A percentile compares a stretch with the other conserved stretches of the same genome.
These are phyloP conservation scores for Pterostichus madidus DNA, from an alignment of 2,888 invertebrate genomes.

Conservation along the genomic window DNA sequence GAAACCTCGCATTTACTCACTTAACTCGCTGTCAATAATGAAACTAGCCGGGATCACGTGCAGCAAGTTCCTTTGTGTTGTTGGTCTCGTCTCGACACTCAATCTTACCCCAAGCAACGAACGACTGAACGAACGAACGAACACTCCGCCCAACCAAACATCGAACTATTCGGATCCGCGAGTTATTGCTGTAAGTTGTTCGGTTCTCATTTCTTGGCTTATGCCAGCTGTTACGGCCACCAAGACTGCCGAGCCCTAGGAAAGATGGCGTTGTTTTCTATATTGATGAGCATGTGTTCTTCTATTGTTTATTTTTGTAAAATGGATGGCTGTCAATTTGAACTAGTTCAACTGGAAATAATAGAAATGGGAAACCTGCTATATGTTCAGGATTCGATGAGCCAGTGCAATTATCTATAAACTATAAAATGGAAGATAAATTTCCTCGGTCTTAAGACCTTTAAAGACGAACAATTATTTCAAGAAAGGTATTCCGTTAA, in stretches of 20 bases:
- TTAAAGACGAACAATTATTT: neutral
- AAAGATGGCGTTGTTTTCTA: conserved; percentile 30
- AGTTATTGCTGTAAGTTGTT: conserved; percentile 49
- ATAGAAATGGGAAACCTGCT: neutral
- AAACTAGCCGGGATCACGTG: conserved; percentile 53
- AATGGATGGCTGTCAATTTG: conserved; percentile 15
- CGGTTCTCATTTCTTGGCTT: conserved; percentile 44
- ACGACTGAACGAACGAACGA: neutral
- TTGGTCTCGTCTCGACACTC: conserved; percentile 49
- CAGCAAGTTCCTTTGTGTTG: conserved; percentile 46
- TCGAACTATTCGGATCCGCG: conserved; percentile 9
- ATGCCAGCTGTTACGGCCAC: conserved; percentile 36
- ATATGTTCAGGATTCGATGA: neutral
- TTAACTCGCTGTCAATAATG: conserved; percentile 55
- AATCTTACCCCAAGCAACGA: conserved; percentile 25
- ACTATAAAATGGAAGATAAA: conserved; percentile 24
- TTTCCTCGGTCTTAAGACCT: neutral
- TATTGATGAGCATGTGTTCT: conserved; percentile 37
- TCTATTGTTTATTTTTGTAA: conserved; percentile 33
- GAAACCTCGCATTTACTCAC: conserved; percentile 28
- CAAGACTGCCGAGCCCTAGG: neutral
- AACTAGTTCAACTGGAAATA: conserved; percentile 29
- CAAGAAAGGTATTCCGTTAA: neutral
- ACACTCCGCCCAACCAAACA: conserved; percentile 18
- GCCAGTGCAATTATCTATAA: conserved; percentile 15